Evolutionary conservation across 1,140 invertebrate genomes (phyloP).

Genomic region (Drosophila quadrilineata): DNA sequence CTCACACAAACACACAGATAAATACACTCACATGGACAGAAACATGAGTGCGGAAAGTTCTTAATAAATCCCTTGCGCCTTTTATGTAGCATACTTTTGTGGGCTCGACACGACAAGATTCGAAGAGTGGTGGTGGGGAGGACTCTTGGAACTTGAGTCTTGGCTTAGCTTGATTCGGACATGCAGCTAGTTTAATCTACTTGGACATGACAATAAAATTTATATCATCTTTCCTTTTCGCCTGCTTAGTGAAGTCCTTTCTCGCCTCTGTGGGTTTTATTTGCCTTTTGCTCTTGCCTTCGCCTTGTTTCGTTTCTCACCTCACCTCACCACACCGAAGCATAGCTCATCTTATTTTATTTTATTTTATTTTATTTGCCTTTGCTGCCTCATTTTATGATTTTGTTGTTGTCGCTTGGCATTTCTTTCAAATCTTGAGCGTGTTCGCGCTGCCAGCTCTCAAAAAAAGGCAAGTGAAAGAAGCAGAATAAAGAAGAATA

Average conservation of each 20-base stretch:
- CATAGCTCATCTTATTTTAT: constrained; percentile 27
- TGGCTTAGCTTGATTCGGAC: constrained; percentile 25
- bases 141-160: constrained; percentile 3
- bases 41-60: constrained; percentile 24
- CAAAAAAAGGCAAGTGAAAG: constrained; percentile 25
- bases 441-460: constrained; percentile 54
- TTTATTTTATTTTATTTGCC: constrained; percentile 68
- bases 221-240: constrained; percentile 69
- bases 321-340: too few relatives aligned
- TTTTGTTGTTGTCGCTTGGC: constrained; percentile 39
- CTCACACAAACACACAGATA: constrained; percentile 9
- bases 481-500: constrained; percentile 57
- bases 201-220: constrained; percentile 80
- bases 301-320: constrained; percentile 9
- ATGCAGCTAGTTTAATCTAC: constrained; percentile 79
- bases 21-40: constrained; percentile 10
- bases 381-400: constrained; percentile 66
- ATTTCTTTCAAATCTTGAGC: constrained; percentile 61
- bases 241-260: constrained; percentile 74
- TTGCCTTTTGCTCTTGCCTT: constrained; percentile 50
- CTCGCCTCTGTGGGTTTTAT: constrained; percentile 72
- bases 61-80: constrained; percentile 62
- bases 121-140: neutral
- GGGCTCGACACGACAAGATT: constrained; percentile 20
- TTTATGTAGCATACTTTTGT: constrained; percentile 64